Conservation (phyloP, 2,797 vertebrate species). For the Centroberyx gerrardi region DNA sequence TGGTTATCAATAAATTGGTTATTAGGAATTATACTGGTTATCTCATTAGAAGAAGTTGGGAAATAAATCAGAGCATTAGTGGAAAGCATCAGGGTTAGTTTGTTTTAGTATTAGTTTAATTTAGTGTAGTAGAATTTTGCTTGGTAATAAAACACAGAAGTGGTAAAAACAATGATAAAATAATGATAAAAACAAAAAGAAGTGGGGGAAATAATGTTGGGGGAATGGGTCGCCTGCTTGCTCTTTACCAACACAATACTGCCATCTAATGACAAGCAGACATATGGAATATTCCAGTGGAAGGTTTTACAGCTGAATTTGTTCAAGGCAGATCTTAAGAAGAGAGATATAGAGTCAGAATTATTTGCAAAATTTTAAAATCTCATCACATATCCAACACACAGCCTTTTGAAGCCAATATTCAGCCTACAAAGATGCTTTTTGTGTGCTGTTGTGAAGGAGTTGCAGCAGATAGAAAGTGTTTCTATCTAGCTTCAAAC, state of each 20-base stretch:
- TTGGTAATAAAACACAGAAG: neutral
- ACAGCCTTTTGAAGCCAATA: too few relatives aligned
- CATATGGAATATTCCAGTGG: neutral
- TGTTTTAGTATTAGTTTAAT: neutral
- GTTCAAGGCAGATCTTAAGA: neutral
- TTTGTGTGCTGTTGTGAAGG: neutral
- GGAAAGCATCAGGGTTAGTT: neutral
- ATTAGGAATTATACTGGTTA: neutral
- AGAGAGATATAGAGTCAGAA: too few relatives aligned
- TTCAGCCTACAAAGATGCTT: neutral
- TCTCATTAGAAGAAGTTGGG: neutral
- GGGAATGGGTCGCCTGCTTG: neutral
- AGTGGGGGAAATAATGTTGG: neutral
- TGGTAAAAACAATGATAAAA: neutral
- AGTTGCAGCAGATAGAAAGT: too few relatives aligned
- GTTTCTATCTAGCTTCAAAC: too few relatives aligned
- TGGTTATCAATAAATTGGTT: neutral
- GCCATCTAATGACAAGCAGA: constrained; percentile 79
- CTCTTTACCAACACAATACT: constrained; percentile 76
- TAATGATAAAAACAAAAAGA: neutral
- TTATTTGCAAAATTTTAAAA: too few relatives aligned
- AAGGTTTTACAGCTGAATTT: neutral
- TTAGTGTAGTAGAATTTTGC: neutral
- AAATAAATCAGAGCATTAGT: neutral
- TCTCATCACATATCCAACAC: too few relatives aligned